Base-by-base conservation (phyloP, 2,113 vertebrate species). In the Sinosuthora webbiana region DNA sequence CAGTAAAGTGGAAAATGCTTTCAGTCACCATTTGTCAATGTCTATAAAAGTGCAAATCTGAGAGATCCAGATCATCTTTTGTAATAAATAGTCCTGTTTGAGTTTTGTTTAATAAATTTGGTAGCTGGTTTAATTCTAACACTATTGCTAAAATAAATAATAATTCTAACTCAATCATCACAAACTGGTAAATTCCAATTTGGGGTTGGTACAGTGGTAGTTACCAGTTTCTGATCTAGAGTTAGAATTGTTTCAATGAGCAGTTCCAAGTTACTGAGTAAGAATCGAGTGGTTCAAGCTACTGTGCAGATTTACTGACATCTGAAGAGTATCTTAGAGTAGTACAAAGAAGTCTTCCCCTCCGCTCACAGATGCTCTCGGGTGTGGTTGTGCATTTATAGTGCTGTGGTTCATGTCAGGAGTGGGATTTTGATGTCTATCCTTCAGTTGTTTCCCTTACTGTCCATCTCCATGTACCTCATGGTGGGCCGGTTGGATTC, bases 401-500 rank as follows among this genome's bases (percentile, higher is more conserved):
- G 50, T 39, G 56, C 65, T 88, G 86, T n/a, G 47, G 24, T 83
- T 93, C 7, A 0, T 87, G 44, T 86, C 71, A 56, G 50, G 52
- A 83, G 52, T n/a, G 39, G 59, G 41, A 27, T 81, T 90, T 93
- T 93, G 83, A 78, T 1, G 22, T 52, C 37, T 53, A 27, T 91
- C 73, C 67, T 78, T 71, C 93, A 70, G 73, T 92, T 96, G 64
- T 92, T 92, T 73, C 60, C 59, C 52, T 89, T 94, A 44, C n/a
- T 92, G 64, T 59, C 76, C 64, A 47, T 78, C 73, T 86, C 39
- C 60, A 3, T 92, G 27, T 88, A 81, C 68, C 52, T 94, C 52
- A 37, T 75, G 56, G 71, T 67, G 64, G 35, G 42, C 55, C 25
- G 67, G 59, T 44, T 93, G 71, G 33, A 86, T 94, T 94, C 71